Evolutionary conservation across 2,113 vertebrate genomes (phyloP).

Genomic region (Columba livia): DNA sequence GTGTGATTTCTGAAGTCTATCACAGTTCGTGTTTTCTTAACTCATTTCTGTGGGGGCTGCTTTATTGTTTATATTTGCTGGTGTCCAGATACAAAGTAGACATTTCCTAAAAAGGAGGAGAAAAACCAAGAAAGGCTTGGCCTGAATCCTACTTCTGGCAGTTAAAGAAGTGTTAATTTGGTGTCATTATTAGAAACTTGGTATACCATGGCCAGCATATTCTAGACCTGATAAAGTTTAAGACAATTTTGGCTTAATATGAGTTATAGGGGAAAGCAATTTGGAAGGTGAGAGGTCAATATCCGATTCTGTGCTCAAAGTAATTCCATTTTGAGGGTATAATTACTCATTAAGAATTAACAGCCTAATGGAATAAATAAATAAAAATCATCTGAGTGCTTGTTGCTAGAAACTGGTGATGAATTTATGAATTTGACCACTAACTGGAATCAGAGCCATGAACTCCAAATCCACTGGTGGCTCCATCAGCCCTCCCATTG

Average conservation of each 20-base stretch:
- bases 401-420: background rate
- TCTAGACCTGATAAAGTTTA: background rate
- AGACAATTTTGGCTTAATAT: background rate
- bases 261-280: background rate
- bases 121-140: accelerated
- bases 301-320: background rate
- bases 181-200: background rate
- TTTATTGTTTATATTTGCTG: background rate
- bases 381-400: background rate
- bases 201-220: background rate
- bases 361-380: background rate
- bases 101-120: background rate
- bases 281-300: background rate
- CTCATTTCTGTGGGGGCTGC: background rate
- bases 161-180: background rate
- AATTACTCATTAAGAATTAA: background rate
- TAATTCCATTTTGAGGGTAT: background rate
- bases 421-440: background rate
- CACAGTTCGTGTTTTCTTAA: background rate
- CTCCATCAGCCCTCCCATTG: background rate
- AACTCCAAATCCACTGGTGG: background rate
- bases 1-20: background rate
- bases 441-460: background rate
- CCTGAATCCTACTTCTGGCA: background rate
- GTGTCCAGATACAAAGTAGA: background rate